These are phyloP conservation scores for Monoplex corrugatus DNA, from an alignment of 2,888 invertebrate species.

Conservation along the genomic window DNA sequence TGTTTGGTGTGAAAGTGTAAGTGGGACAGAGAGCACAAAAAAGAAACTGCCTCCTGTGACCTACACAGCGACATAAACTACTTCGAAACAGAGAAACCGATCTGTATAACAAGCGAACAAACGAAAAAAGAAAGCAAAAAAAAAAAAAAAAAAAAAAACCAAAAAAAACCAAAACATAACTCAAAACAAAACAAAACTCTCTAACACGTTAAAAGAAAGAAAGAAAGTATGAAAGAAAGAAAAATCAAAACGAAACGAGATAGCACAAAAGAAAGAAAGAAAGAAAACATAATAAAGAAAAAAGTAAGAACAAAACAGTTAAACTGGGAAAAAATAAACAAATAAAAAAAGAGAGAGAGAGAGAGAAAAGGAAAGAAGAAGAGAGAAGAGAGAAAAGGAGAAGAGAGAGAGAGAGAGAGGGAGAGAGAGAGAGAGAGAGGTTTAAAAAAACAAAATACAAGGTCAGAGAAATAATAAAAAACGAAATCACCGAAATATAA, in stretches of 20 bases:
- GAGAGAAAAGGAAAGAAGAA: background rate
- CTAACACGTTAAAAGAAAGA: no score
- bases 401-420: background rate
- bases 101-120: no score
- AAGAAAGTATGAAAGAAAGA: background rate
- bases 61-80: no score
- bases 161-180: no score
- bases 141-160: no score
- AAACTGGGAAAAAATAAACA: background rate
- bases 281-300: background rate
- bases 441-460: background rate
- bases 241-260: background rate
- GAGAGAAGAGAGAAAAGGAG: background rate
- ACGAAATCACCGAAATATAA: no score
- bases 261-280: background rate
- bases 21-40: no score
- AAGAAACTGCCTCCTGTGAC: no score
- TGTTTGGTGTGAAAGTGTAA: no score
- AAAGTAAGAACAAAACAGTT: background rate
- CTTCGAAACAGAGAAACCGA: no score
- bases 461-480: background rate
- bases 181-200: no score
- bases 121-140: no score
- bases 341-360: background rate
- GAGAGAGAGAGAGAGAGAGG: background rate